Percentiles rank a stretch among this genome's conserved stretches.
These are phyloP conservation scores for Eptatretus atami DNA, from an alignment of 2,797 vertebrate genomes.

Conservation along the genomic window DNA sequence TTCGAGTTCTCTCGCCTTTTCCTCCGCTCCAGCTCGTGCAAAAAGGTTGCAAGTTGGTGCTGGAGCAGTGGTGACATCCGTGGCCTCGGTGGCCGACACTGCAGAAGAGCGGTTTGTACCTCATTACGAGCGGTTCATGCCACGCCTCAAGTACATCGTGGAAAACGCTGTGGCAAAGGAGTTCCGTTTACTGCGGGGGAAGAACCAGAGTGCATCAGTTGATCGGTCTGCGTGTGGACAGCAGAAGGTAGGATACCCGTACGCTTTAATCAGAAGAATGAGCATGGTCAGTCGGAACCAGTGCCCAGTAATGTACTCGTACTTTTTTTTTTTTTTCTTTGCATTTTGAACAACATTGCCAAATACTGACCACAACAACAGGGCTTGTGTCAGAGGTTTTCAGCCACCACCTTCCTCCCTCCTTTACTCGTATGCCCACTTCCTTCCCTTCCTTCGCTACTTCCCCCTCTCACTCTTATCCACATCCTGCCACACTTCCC, in stretches of 20 bases:
- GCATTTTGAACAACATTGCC: not conserved
- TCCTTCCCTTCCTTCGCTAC: too few relatives aligned
- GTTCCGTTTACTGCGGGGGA: constrained; percentile 61
- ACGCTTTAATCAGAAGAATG: too few relatives aligned
- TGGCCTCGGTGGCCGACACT: constrained; percentile 88
- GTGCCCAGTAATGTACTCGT: not conserved
- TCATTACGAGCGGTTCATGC: constrained; percentile 90
- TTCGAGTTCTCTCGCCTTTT: too few relatives aligned
- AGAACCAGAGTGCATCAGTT: constrained; percentile 98
- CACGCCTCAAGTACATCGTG: constrained; percentile 79
- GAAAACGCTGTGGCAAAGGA: constrained; percentile 91
- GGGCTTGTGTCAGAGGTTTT: too few relatives aligned
- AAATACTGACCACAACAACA: not conserved
- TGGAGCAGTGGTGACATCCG: constrained; percentile 98
- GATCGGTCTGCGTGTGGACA: constrained; percentile 78
- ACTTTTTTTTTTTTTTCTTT: not conserved
- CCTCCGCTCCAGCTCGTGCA: constrained; percentile 35
- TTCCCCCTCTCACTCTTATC: too few relatives aligned
- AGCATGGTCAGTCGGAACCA: constrained; percentile 8
- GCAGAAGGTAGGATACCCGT: constrained; percentile 31
- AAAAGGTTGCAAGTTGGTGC: constrained; percentile 81
- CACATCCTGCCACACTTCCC: too few relatives aligned
- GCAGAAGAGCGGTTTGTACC: constrained; percentile 95
- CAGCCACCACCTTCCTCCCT: too few relatives aligned
- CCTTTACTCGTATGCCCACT: too few relatives aligned